Base-by-base conservation (phyloP, 2,797 vertebrate genomes). In the Acrocephalus scirpaceus region DNA sequence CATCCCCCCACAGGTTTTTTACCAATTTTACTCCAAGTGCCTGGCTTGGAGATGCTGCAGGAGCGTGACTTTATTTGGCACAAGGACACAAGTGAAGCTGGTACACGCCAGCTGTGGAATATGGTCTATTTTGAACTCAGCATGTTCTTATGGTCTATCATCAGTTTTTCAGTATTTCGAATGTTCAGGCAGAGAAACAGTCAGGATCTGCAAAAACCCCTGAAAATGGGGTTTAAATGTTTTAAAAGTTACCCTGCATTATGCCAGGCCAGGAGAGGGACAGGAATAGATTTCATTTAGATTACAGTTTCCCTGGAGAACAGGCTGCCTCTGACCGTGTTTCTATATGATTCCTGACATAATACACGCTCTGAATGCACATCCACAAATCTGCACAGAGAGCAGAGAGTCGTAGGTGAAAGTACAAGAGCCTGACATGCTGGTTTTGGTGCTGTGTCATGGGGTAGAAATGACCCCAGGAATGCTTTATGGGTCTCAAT, bases 251-350 rank as follows among this genome's bases (percentile, higher is more conserved):
- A 27, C 53, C 66, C 66, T 84, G 66, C 44, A 27, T 84, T 76
- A 81, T 73, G 13, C 22, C n/a, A 73, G 26, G 15, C 58, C 13
- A 32, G 47, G 20, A 79, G 79, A 85, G 20, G 38, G 58, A 38
- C 17, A 79, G 15, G 51, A 76, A 76, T 26, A 72, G 90, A 89
- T 84, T 93, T 86, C 44, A 86, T 95, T 95, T 93, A 88, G 82
- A 90, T 95, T 88, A 20, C 11, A 16, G 14, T 60, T 79, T 50
- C 86, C 23, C 62, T 38, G 13, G 88, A 84, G 92, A 86, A 51
- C 32, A 36, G 51, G 30, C 29, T 81, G 73, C 58, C 62, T 93
- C 60, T 90, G 53, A 53, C 50, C n/a, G 1, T 48, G 34, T 62
- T 81, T 84, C 61, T 84, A 0, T 29, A 10, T 32, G 47, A 18